Conservation (phyloP, 2,113 vertebrate species). For the Hirundichthys speculiger region DNA sequence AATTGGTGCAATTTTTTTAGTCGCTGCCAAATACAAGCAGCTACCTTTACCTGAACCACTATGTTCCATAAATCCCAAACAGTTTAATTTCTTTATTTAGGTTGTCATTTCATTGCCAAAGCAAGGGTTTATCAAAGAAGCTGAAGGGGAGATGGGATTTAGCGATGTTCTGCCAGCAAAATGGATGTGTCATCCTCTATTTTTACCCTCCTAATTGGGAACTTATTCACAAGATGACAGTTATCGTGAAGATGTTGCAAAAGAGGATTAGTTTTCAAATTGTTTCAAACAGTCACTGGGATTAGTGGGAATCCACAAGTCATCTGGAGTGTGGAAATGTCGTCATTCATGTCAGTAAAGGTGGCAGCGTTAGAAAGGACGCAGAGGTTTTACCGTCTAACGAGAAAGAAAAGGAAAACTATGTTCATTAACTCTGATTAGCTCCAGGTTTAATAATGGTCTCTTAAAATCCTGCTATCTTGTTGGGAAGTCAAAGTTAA, state of each 20-base stretch:
- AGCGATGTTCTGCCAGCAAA: conserved; percentile 12
- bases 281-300: conserved; percentile 52
- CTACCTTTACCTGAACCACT: conserved; percentile 16
- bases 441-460: too few relatives aligned
- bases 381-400: conserved; percentile 19
- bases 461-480: too few relatives aligned
- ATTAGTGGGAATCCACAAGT: conserved; percentile 60
- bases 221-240: conserved; percentile 43
- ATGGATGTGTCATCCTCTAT: conserved; percentile 19
- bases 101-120: conserved; percentile 2
- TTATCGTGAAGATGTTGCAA: conserved; percentile 51
- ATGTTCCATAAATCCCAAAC: conserved; percentile 22
- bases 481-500: too few relatives aligned
- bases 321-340: conserved; percentile 34
- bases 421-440: too few relatives aligned
- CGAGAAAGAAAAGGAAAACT: background rate
- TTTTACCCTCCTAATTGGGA: conserved; percentile 53
- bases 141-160: conserved; percentile 23
- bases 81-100: background rate
- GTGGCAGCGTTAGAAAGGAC: conserved; percentile 15
- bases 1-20: background rate
- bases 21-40: background rate
- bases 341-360: conserved; percentile 29
- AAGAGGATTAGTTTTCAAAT: conserved; percentile 68
- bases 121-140: conserved; percentile 14